A percentile compares a stretch with the other conserved stretches of the same genome.
Conservation (phyloP, 1,140 invertebrate genomes). For the Cryptotermes secundus region DNA sequence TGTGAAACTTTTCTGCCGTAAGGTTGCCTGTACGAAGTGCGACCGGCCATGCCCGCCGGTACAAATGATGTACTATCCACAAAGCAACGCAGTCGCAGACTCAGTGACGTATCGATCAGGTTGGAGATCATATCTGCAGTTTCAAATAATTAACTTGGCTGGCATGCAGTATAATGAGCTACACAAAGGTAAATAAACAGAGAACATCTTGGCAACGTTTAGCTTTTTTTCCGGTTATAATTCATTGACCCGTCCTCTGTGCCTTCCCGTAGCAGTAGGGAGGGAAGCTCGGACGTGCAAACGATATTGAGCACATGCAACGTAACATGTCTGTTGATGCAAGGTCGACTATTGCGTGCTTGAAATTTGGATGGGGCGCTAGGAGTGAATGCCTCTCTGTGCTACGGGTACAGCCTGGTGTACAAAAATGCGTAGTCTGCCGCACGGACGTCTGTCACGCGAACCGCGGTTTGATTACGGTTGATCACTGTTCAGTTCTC, state of each 20-base stretch:
- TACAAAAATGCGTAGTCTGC: background rate
- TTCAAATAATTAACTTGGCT: too few relatives aligned
- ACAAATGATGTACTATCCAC: too few relatives aligned
- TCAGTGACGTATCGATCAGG: too few relatives aligned
- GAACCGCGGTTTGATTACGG: too few relatives aligned
- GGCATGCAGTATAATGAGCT: background rate
- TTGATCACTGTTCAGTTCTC: too few relatives aligned
- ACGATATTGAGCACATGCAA: background rate
- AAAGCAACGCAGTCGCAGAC: too few relatives aligned
- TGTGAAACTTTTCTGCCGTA: too few relatives aligned
- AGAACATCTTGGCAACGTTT: background rate
- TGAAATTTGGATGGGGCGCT: background rate
- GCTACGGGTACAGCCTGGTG: background rate
- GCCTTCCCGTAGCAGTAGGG: background rate
- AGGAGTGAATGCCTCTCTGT: background rate
- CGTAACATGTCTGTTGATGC: background rate
- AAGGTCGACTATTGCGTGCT: background rate
- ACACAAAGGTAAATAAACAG: background rate
- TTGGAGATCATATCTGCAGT: too few relatives aligned
- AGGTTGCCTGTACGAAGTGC: too few relatives aligned
- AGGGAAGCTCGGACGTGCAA: background rate
- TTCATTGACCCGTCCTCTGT: background rate
- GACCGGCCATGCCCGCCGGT: too few relatives aligned
- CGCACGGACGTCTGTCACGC: too few relatives aligned
- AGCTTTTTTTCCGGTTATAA: background rate